Base-by-base conservation (phyloP, 37 sponge, comb jelly and placozoan species). In the Haliclona indistincta region DNA sequence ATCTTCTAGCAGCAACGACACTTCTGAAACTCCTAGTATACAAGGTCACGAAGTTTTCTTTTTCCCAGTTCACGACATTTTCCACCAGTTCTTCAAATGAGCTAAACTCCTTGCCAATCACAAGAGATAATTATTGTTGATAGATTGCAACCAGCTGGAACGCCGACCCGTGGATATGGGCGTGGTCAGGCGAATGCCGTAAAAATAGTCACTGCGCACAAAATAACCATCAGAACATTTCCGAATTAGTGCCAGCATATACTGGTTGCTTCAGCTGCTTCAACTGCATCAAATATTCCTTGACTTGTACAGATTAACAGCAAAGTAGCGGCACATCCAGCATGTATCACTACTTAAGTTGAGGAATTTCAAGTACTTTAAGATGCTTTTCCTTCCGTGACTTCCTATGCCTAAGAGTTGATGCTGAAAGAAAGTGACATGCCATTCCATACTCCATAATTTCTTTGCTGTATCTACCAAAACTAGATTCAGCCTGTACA, bases 331-430 rank as follows among this genome's bases (percentile, higher is more conserved):
- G 73, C 73, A 71, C 51, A 35, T 30, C 73, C 26, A 71, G 19
- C 54, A 20, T 43, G 73, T 71, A 30, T 71, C 73, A 71, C 73
- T 43, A 71, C n/a, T n/a, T n/a, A n/a, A 51, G 73, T 19, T 44
- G 35, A n/a, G 73, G 73, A 23, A 71, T 71, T 71, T 71, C 73
- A 19, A 71, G 43, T 7, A 71, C 73, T 71, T 71, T 71, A 22
- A 71, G 73, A 35, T 71, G 43, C 49, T 29, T 51, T 53, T 52
- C 23, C 73, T 51, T 29, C 51, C 51, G 43, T 38, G n/a, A n/a
- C n/a, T n/a, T n/a, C n/a, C n/a, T 41, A 66, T 66, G 68, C 43
- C 68, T 35, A 41, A 66, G 68, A 38, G 68, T 40, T 35, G 68
- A 66, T 22, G 68, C 39, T 66, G 68, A 66, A 66, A 66, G 36